phyloP scores from a whole-genome alignment of 2,797 vertebrate genomes.

The Xerus rutilus region DNA sequence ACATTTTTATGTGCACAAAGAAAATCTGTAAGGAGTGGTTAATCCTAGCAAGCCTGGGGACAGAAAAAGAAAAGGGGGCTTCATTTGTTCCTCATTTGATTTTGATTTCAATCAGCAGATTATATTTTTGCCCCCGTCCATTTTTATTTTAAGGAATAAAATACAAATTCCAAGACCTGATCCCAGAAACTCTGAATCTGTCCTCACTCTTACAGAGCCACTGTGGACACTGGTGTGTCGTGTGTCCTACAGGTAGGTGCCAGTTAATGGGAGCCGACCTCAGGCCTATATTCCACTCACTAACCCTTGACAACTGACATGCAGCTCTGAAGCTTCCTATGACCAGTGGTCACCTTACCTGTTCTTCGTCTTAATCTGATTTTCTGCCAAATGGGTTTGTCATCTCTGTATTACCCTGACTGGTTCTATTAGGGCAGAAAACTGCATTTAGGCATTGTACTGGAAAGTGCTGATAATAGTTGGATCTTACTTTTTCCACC shows the following conservation, averaged over 20 bases:
- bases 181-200: background rate
- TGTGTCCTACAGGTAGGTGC: background rate
- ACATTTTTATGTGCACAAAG: background rate
- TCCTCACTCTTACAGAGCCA: background rate
- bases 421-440: background rate
- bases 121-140: background rate
- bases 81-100: slow-evolving; percentile 18
- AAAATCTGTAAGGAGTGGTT: slow-evolving; percentile 25
- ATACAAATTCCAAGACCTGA: background rate
- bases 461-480: background rate
- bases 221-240: background rate
- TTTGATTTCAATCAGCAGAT: background rate
- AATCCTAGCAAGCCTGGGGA: background rate
- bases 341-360: background rate
- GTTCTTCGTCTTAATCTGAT: background rate
- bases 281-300: background rate
- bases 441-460: background rate
- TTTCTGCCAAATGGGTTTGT: background rate
- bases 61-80: background rate
- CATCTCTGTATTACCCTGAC: background rate
- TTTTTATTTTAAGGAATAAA: background rate
- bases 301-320: background rate
- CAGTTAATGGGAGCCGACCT: background rate
- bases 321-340: background rate
- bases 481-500: background rate